Evolutionary conservation across 2,797 vertebrate species (phyloP).

Genomic region (Margarornis squamiger): DNA sequence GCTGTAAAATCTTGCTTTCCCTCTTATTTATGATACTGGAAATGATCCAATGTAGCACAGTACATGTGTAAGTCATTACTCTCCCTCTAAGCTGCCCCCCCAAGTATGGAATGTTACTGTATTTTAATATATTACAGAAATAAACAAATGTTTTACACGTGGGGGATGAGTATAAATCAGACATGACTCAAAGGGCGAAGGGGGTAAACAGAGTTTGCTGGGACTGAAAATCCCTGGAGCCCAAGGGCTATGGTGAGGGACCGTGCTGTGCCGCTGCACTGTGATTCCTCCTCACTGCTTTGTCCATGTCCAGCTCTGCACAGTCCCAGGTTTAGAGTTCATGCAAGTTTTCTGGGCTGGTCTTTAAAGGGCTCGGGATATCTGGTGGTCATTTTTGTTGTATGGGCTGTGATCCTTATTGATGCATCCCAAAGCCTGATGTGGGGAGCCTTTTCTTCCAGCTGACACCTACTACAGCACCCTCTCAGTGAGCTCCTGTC

Average conservation of each 20-base stretch:
- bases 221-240: background rate
- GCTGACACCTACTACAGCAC: fast-evolving
- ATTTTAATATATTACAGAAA: conserved; percentile 63
- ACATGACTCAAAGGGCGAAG: background rate
- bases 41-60: conserved; percentile 37
- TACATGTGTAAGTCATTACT: conserved; percentile 58
- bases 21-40: conserved; percentile 51
- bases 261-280: background rate
- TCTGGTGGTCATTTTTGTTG: fast-evolving
- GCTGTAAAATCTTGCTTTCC: conserved; percentile 45
- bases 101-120: conserved; percentile 54
- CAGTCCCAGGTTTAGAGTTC: background rate
- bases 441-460: fast-evolving
- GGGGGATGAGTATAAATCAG: conserved; percentile 47
- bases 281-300: background rate
- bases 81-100: conserved; percentile 33
- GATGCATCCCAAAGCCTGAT: fast-evolving
- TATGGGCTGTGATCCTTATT: background rate
- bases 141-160: conserved; percentile 48
- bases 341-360: background rate
- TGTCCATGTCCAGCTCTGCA: background rate
- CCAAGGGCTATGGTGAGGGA: background rate
- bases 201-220: background rate
- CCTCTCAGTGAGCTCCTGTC: background rate
- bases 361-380: background rate